These are phyloP conservation scores for Myiotriccus ornatus DNA, from an alignment of 2,797 vertebrate genomes.

Conservation along the genomic window DNA sequence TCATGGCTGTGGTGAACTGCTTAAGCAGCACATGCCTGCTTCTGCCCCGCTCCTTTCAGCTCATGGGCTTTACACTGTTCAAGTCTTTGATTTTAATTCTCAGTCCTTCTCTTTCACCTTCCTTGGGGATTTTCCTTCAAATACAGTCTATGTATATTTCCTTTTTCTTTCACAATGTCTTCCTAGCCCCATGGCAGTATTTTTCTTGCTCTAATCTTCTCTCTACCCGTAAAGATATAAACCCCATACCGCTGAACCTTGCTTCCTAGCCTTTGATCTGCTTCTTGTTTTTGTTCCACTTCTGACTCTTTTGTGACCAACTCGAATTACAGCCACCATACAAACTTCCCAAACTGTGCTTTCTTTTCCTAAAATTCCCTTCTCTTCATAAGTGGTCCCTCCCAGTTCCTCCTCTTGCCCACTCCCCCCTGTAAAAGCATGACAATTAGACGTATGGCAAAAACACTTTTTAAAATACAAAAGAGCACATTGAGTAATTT, in stretches of 20 bases:
- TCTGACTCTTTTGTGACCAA: slow-evolving; percentile 63
- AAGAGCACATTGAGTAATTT: slow-evolving; percentile 53
- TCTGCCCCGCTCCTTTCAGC: slow-evolving; percentile 49
- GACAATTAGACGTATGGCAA: background rate
- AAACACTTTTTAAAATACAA: slow-evolving; percentile 23
- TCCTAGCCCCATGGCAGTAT: slow-evolving; percentile 59
- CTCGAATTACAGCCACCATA: slow-evolving; percentile 43
- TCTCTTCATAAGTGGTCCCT: background rate
- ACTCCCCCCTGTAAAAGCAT: background rate
- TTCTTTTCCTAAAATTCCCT: slow-evolving; percentile 34
- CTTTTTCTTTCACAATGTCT: slow-evolving; percentile 60
- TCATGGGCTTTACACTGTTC: slow-evolving; percentile 17
- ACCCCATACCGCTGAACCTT: slow-evolving; percentile 49
- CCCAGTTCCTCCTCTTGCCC: slow-evolving; percentile 3
- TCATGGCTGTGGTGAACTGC: background rate
- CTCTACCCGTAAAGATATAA: slow-evolving; percentile 63
- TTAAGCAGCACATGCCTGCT: slow-evolving; percentile 27
- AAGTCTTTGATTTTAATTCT: slow-evolving; percentile 51
- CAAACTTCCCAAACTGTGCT: slow-evolving; percentile 37
- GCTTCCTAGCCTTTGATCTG: slow-evolving; percentile 67
- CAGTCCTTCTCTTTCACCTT: slow-evolving; percentile 1
- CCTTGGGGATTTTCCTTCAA: slow-evolving; percentile 64
- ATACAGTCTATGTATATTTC: slow-evolving; percentile 47
- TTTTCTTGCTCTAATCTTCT: slow-evolving; percentile 72
- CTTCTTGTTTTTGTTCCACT: slow-evolving; percentile 66